Conservation (phyloP, 1,140 invertebrate genomes). For the Elysia chlorotica region DNA sequence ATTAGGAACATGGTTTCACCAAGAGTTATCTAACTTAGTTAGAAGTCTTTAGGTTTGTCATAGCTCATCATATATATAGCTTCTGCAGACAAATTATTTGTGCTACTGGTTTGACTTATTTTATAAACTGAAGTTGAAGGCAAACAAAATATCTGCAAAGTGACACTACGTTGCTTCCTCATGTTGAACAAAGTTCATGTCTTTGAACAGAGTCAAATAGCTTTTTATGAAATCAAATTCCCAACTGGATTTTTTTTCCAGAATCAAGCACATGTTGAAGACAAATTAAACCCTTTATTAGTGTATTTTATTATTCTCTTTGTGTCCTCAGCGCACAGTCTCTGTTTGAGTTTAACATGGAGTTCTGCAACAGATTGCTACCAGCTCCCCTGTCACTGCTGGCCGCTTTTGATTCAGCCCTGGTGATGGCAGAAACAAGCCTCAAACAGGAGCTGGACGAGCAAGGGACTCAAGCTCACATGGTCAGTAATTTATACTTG, state of each 20-base stretch:
- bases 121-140: not conserved
- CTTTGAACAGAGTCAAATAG: constrained; percentile 1
- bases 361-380: constrained; percentile 68
- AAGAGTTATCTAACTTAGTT: no score
- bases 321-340: constrained; percentile 67
- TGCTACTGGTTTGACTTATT: no score
- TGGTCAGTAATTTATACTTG: constrained; percentile 21
- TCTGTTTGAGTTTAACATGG: constrained; percentile 68
- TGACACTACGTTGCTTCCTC: not conserved
- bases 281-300: no score
- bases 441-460: constrained; percentile 37
- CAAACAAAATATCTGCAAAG: not conserved
- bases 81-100: no score
- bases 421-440: constrained; percentile 65
- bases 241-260: not conserved
- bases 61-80: no score
- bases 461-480: constrained; percentile 1
- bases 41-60: no score
- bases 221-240: not conserved
- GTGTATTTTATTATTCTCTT: not conserved
- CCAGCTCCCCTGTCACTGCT: constrained; percentile 66
- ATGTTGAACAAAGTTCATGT: not conserved
- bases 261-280: no score
- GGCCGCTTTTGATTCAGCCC: constrained; percentile 69
- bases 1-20: no score